These are phyloP conservation scores for Palythoa heliodiscus DNA, from an alignment of 92 coral and sea anemone genomes.

Conservation along the genomic window DNA sequence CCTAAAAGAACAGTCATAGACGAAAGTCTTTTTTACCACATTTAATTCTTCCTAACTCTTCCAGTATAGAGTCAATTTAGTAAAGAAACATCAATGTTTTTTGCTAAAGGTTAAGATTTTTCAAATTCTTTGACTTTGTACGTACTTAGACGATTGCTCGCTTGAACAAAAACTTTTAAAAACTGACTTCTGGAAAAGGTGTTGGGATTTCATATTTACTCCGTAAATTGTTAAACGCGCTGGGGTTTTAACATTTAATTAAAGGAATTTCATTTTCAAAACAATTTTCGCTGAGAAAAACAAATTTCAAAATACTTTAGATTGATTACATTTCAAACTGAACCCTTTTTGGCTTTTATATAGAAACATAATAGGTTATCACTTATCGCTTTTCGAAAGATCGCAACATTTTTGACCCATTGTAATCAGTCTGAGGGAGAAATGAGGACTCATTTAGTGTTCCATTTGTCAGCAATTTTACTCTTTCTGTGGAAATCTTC, in stretches of 20 bases:
- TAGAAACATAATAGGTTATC: not conserved
- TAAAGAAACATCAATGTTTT: no score
- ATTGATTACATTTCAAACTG: not conserved
- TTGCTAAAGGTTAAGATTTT: no score
- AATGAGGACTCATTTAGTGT: not conserved
- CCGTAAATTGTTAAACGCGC: not conserved
- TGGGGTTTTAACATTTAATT: not conserved
- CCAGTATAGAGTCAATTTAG: no score
- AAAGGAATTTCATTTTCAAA: not conserved
- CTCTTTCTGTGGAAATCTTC: conserved; percentile 1
- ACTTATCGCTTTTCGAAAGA: not conserved
- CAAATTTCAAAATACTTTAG: not conserved
- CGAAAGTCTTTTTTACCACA: not conserved
- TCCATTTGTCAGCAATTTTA: conserved; percentile 14
- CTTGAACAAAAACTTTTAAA: not conserved
- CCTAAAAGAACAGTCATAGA: not conserved
- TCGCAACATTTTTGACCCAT: not conserved
- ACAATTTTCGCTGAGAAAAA: not conserved
- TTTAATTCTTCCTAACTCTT: not conserved
- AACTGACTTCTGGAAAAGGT: not conserved
- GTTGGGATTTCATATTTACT: not conserved
- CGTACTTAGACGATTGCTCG: not conserved
- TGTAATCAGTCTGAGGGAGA: not conserved
- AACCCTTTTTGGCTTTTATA: not conserved
- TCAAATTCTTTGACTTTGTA: no score